These are phyloP conservation scores for Entelurus aequoreus DNA, from an alignment of 2,113 vertebrate species.

Conservation along the genomic window DNA sequence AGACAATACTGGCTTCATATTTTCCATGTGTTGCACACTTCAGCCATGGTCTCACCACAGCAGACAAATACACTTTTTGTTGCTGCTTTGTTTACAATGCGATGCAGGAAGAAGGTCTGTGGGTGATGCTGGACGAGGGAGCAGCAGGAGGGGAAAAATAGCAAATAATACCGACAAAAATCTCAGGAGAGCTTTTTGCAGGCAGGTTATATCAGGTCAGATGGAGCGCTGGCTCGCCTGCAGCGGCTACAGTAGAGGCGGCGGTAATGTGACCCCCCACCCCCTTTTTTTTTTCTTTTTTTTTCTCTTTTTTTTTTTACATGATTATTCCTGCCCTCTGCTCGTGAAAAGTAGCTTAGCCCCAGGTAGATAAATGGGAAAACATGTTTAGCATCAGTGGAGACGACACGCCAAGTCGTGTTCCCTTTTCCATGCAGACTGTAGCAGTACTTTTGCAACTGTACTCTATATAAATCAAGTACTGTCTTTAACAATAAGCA, in stretches of 20 bases:
- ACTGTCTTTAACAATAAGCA: no score
- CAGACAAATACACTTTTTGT: constrained; percentile 10
- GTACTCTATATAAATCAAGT: no score
- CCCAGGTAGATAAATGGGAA: constrained; percentile 33
- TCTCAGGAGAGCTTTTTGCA: constrained; percentile 5
- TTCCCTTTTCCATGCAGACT: constrained; percentile 5
- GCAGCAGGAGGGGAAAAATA: not conserved
- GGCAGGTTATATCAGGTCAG: constrained; percentile 45
- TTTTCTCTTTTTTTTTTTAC: constrained; percentile 17
- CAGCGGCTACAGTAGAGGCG: constrained; percentile 15
- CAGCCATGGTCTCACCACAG: not conserved
- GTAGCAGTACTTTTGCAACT: not conserved
- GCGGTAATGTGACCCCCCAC: constrained; percentile 24
- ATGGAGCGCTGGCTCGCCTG: constrained; percentile 33
- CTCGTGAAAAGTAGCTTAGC: constrained; percentile 44
- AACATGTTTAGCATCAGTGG: constrained; percentile 2
- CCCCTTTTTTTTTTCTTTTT: no score
- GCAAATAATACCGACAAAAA: not conserved
- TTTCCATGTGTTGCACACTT: not conserved
- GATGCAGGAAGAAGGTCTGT: constrained; percentile 21
- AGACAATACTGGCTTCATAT: not conserved
- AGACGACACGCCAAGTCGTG: constrained; percentile 10
- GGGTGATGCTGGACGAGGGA: constrained; percentile 25
- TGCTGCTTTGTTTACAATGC: constrained; percentile 13
- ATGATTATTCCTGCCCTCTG: constrained; percentile 14